phyloP scores from a whole-genome alignment of 2,113 vertebrate species.

The Halcyon malimbica region DNA sequence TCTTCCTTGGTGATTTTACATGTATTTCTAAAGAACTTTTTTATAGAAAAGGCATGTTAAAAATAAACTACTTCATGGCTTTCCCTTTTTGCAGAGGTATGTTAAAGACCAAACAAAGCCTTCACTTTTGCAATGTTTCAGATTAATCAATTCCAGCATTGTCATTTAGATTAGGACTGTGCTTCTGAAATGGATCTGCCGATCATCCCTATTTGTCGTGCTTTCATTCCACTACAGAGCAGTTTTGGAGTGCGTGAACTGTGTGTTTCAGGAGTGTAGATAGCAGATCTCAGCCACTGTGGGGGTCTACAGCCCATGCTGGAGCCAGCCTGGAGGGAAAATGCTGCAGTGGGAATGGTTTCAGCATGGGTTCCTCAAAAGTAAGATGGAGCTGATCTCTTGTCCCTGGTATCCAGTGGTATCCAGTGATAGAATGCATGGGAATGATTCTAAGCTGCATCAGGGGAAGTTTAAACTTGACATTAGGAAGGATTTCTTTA shows the following conservation, averaged over 20 bases:
- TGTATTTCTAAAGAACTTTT: neutral
- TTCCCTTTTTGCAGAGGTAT: neutral
- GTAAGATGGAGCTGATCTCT: neutral
- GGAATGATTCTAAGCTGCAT: neutral
- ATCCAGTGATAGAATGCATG: no score
- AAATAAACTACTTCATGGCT: neutral
- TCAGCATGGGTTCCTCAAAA: neutral
- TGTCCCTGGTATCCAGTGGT: neutral
- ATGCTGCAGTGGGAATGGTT: neutral
- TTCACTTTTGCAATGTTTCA: neutral
- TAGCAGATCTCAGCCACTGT: neutral
- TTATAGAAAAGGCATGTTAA: neutral
- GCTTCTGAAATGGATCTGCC: neutral
- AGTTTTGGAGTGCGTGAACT: neutral
- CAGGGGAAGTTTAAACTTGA: neutral
- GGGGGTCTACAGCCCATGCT: fast-evolving
- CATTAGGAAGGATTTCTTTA: neutral
- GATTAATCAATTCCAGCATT: neutral
- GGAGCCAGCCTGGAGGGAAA: neutral
- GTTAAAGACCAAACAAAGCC: neutral
- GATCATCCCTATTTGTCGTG: neutral
- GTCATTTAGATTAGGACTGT: neutral
- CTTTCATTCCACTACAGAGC: neutral
- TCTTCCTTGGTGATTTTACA: neutral
- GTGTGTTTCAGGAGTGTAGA: neutral